Base-by-base conservation (phyloP, 2,888 invertebrate genomes). In the Drosophila ezoana region DNA sequence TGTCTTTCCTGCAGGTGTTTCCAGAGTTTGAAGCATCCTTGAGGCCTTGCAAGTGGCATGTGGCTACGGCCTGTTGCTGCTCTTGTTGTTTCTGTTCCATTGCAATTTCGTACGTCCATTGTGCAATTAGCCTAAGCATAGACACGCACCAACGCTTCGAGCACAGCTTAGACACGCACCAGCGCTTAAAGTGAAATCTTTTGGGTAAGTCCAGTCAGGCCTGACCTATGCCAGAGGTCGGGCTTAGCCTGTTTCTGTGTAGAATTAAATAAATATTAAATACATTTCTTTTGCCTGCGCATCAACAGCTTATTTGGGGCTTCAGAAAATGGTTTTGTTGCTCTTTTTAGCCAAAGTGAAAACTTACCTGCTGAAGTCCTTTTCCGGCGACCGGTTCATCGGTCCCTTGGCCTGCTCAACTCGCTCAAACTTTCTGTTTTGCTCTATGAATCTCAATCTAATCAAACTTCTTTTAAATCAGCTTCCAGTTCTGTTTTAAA, bases 101-200 rank as follows among this genome's bases (percentile, higher is more conserved):
- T 52, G 58, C 52, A 52, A 35, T 59, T 43, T 23, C 4, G 41
- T 58, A 13, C 52, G 48, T 32, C 14, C 28, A 9, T 32, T 28
- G 13, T 16, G 18, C 14, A 49, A 59, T 49, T 43, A 63, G 32
- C 48, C 43, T 37, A 32, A 60, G 20, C 43, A 44, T 20, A 49
- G 32, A 32, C 18, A 43, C 48, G 18, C 62, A 41, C 8, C 58
- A 45, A 32, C 37, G 37, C 53, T 35, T 53, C 28, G 43, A 13
- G 16, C 23, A n/a, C n/a, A 58, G 28, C 35, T 58, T 43, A 35
- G 58, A 28, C 62, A 43, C 41, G 41, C 35, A 37, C 18, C 47
- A 10, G 40, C 33, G 58, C 35, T 62, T 40, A 4, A 10, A 47
- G 33, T n/a, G 16, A 23, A 35, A n/a, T 16, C 23, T 47, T 20